These are phyloP conservation scores for Caranx melampygus DNA, from an alignment of 2,113 vertebrate genomes.

Conservation along the genomic window DNA sequence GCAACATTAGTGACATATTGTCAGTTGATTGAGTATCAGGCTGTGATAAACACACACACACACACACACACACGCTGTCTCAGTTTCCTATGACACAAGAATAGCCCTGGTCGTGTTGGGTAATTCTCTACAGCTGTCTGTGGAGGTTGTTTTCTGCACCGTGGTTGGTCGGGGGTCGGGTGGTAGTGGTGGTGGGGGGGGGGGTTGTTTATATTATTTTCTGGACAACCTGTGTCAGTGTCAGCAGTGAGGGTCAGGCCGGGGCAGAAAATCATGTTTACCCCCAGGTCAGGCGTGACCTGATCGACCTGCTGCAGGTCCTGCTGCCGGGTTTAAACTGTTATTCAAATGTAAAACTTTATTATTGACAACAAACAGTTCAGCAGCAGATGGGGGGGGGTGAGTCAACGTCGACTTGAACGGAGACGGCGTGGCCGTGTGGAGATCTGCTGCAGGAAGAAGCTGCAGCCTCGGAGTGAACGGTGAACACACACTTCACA, in stretches of 20 bases:
- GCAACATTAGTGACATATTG: constrained; percentile 18
- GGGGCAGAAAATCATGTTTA: not conserved
- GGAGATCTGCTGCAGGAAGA: too few species aligned
- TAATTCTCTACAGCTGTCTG: constrained; percentile 55
- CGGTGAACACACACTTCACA: too few species aligned
- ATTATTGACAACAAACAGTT: too few species aligned
- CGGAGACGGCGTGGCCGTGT: too few species aligned
- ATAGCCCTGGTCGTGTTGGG: constrained; percentile 58
- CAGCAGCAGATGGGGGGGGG: too few species aligned
- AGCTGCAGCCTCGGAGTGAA: too few species aligned
- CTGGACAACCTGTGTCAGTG: not conserved
- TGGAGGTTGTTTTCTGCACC: constrained; percentile 56
- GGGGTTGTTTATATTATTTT: not conserved
- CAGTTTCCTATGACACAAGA: constrained; percentile 59
- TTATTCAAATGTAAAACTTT: too few species aligned
- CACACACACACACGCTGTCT: constrained; percentile 6
- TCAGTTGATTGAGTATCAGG: constrained; percentile 27
- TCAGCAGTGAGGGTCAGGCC: not conserved
- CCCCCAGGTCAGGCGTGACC: not conserved
- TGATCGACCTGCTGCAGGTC: constrained; percentile 3
- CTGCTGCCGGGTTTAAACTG: too few species aligned
- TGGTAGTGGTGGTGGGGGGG: not conserved
- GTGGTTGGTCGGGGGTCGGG: not conserved
- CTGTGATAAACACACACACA: not conserved
- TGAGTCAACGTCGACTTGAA: too few species aligned